Evolutionary conservation across 2,888 invertebrate genomes (phyloP), one percentile per base, ranked within the genome.

Genomic region (Tethea ocularis): DNA sequence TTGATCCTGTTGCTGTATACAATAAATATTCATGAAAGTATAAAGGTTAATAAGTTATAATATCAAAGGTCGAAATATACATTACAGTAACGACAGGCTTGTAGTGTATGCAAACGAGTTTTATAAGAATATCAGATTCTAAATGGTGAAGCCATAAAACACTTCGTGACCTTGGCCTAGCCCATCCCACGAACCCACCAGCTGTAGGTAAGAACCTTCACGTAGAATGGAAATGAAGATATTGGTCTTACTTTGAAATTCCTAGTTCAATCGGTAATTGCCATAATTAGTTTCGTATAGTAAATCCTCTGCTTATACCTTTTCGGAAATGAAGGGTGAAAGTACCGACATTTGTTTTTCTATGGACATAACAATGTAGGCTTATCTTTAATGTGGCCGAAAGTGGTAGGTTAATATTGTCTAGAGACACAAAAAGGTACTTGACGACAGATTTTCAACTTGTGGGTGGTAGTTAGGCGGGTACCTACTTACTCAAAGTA

Each of bases 121-220:
- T 60, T 59, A 61, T 56, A 51, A 57, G 60, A 55, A 59, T 57
- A 58, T 56, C 56, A 20, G 46, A 46, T 46, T 46, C 58, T 56
- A 58, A 61, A 63, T 57, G 64, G 62, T 61, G 59, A 62, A 51
- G 56, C 38, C 38, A 61, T 61, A 63, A 63, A 63, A 38, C 57
- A 61, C 51, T 41, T 11, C 5, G 33, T 33, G 38, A 38, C 66
- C 66, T 64, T 64, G 68, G 66, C 63, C 66, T 52, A 59, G 57
- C 46, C 46, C 46, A 20, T 46, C 46, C 46, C 17, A 46, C 46
- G 20, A 11, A 46, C 46, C 2, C 10, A 20, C 17, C 10, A 17
- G 15, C 17, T 41, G n/a, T n/a, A 10, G 29, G 46, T 20, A 20
- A 8, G 20, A 15, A 20, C 46, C 46, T 20, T 46, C 46, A 20